Evolutionary conservation across 2,113 vertebrate species (phyloP).

Genomic region (Catagonus wagneri): DNA sequence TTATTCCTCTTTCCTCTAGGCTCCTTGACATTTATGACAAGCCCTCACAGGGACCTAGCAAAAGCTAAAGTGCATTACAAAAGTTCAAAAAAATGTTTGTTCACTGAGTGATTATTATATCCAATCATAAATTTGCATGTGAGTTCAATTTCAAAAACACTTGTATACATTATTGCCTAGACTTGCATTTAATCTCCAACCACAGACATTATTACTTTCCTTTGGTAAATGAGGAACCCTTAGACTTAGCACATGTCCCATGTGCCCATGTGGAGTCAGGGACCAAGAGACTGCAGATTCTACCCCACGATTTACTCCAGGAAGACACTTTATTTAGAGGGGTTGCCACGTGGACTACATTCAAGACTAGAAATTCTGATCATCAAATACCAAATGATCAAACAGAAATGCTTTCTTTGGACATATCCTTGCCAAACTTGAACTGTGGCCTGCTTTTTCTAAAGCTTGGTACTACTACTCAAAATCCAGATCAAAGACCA

Average conservation of each 20-base stretch:
- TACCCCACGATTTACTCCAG: neutral
- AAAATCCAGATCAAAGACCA: neutral
- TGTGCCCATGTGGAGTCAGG: neutral
- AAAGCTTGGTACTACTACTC: neutral
- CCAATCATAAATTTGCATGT: neutral
- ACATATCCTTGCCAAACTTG: neutral
- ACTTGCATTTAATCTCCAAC: neutral
- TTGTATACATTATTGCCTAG: neutral
- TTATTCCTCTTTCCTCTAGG: neutral
- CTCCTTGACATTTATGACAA: neutral
- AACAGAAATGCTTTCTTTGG: neutral
- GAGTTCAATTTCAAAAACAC: conserved; percentile 18
- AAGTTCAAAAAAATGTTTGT: neutral
- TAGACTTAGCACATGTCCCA: neutral
- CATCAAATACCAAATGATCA: neutral
- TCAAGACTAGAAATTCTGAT: neutral
- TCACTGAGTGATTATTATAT: neutral
- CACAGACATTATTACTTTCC: neutral
- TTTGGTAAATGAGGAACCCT: neutral
- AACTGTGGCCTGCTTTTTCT: neutral
- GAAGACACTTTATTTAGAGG: neutral
- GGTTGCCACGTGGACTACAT: neutral
- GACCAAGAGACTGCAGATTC: neutral
- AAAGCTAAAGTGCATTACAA: neutral
- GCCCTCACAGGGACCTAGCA: neutral